phyloP scores from a whole-genome alignment of 2,888 invertebrate genomes.

The Acrobasis consociella region DNA sequence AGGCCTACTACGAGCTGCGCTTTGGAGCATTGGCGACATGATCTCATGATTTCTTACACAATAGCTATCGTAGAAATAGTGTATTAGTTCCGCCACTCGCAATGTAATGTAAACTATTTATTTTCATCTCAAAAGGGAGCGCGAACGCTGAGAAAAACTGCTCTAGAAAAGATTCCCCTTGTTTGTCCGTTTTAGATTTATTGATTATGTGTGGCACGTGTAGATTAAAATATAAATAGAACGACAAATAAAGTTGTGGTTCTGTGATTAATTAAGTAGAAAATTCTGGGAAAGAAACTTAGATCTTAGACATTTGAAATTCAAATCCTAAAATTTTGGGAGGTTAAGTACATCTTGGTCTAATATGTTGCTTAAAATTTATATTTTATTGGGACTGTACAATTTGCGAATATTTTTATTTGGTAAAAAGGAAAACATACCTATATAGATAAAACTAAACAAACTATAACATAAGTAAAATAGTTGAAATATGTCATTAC shows the following conservation, averaged over 20 bases:
- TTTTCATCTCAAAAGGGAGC: conserved; percentile 1
- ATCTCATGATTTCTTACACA: not conserved
- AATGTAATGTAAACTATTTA: conserved; percentile 8
- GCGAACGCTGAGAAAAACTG: conserved; percentile 1
- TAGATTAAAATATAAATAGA: not conserved
- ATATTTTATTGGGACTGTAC: too few species aligned
- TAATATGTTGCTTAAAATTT: too few species aligned
- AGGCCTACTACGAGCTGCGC: too few species aligned
- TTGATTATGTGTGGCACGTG: conserved; percentile 9
- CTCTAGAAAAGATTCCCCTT: not conserved
- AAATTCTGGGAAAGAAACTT: not conserved
- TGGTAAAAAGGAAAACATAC: too few species aligned
- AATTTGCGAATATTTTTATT: too few species aligned
- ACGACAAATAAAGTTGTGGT: not conserved
- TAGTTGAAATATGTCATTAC: too few species aligned
- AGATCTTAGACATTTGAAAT: not conserved
- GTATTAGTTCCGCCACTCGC: conserved; percentile 10
- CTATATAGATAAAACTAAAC: too few species aligned
- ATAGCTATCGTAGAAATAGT: conserved; percentile 11
- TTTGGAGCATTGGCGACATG: too few species aligned
- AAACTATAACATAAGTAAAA: too few species aligned
- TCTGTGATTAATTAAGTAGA: not conserved
- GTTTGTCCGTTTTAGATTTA: not conserved
- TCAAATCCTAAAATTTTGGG: not conserved
- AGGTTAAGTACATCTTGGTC: too few species aligned